A percentile compares a stretch with the other conserved stretches of the same genome.
Conservation (phyloP, 2,113 vertebrate genomes). For the Gavia stellata region DNA sequence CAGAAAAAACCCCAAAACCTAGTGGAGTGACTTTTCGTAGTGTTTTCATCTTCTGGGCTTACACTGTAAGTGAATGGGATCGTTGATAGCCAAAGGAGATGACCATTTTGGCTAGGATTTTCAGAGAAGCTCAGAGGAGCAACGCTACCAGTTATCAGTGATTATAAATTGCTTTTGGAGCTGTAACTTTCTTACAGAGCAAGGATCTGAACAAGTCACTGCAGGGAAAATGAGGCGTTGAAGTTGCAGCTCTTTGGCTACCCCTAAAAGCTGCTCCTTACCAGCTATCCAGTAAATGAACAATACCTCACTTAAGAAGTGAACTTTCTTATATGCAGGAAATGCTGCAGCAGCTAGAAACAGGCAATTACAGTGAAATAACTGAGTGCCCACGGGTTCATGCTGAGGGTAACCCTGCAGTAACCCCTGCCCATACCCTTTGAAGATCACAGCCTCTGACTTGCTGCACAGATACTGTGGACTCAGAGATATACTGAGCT, state of each 20-base stretch:
- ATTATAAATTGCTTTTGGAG: not conserved
- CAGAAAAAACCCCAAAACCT: too few species aligned
- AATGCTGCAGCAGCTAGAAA: not conserved
- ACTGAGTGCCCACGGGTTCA: not conserved
- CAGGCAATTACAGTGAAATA: not conserved
- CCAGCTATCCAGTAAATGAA: not conserved
- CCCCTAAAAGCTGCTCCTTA: not conserved
- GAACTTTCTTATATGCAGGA: not conserved
- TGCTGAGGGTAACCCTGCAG: not conserved
- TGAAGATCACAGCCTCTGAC: not conserved
- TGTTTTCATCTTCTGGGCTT: not conserved
- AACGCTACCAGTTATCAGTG: not conserved
- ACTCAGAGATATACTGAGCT: accelerated
- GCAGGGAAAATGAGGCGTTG: not conserved
- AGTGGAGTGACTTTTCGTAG: not conserved
- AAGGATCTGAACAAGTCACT: not conserved
- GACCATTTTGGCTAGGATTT: not conserved
- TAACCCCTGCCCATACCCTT: not conserved
- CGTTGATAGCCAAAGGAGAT: not conserved
- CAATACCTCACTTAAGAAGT: not conserved
- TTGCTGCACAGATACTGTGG: not conserved
- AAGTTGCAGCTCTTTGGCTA: not conserved
- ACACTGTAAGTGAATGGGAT: not conserved
- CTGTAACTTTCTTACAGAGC: not conserved
- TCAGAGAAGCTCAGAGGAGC: not conserved